A percentile compares a stretch with the other conserved stretches of the same genome.
phyloP scores from a whole-genome alignment of 2,888 invertebrate genomes.

The Sphaeridia pumilis region DNA sequence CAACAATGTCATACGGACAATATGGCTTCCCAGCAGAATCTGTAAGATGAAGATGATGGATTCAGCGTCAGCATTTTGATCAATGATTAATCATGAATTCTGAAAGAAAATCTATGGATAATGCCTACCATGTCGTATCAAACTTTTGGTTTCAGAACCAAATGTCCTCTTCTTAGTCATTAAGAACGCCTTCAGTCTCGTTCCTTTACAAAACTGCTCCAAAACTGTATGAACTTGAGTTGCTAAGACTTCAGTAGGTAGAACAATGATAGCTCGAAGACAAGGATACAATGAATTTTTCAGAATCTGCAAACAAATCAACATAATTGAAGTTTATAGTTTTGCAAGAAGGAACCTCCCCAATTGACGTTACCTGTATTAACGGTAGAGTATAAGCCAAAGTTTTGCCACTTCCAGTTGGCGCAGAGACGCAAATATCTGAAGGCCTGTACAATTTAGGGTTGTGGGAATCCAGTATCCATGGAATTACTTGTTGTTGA shows the following conservation, averaged over 20 bases:
- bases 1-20: slow-evolving; percentile 57
- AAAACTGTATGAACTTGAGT: slow-evolving; percentile 30
- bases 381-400: slow-evolving; percentile 48
- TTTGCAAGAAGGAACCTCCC: too few relatives aligned
- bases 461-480: slow-evolving; percentile 52
- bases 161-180: slow-evolving; percentile 27
- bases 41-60: too few relatives aligned
- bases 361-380: slow-evolving; percentile 43
- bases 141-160: slow-evolving; percentile 24
- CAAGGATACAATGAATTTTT: slow-evolving; percentile 22
- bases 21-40: slow-evolving; percentile 20
- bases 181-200: slow-evolving; percentile 57
- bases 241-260: slow-evolving; percentile 34
- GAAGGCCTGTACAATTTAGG: slow-evolving; percentile 56
- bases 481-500: slow-evolving; percentile 65
- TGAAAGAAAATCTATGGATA: too few relatives aligned
- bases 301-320: slow-evolving; percentile 23
- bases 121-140: slow-evolving; percentile 21
- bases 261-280: slow-evolving; percentile 29
- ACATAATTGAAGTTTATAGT: too few relatives aligned
- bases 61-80: too few relatives aligned
- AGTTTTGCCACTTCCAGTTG: slow-evolving; percentile 48
- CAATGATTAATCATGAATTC: too few relatives aligned
- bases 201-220: slow-evolving; percentile 53
- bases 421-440: slow-evolving; percentile 67